Evolutionary conservation across 2,113 vertebrate genomes (phyloP).

Genomic region (Centropristis striata): DNA sequence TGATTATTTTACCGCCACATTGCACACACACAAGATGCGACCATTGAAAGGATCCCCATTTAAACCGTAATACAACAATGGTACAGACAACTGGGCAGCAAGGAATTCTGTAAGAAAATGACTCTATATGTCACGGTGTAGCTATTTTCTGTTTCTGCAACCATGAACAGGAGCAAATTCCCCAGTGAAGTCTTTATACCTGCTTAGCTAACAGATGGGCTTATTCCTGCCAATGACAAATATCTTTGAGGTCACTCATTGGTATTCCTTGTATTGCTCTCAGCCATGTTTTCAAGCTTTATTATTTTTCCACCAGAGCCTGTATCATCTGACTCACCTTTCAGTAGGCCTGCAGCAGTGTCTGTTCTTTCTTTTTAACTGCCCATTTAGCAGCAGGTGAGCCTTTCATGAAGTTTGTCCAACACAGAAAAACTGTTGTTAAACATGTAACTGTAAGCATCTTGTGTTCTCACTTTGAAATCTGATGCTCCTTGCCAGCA

Average conservation of each 20-base stretch:
- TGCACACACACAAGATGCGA: conserved; percentile 53
- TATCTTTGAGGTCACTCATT: conserved; percentile 70
- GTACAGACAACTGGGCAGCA: conserved; percentile 34
- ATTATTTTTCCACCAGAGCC: conserved; percentile 25
- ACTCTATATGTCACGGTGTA: conserved; percentile 28
- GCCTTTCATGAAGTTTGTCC: conserved; percentile 22
- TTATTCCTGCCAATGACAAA: conserved; percentile 63
- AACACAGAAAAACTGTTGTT: background rate
- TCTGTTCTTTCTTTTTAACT: conserved; percentile 44
- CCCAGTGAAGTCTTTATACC: conserved; percentile 36
- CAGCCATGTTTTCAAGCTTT: conserved; percentile 49
- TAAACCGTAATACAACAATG: conserved; percentile 47
- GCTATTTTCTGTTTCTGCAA: conserved; percentile 41
- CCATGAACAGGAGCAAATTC: conserved; percentile 41
- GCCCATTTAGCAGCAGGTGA: conserved; percentile 28
- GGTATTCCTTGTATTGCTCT: conserved; percentile 67
- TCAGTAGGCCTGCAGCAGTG: conserved; percentile 31
- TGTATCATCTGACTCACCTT: conserved; percentile 47
- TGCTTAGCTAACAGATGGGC: conserved; percentile 63
- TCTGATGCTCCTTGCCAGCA: background rate
- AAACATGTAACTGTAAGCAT: background rate
- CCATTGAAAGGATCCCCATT: conserved; percentile 40
- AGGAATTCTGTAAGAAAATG: conserved; percentile 45
- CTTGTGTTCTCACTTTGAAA: background rate
- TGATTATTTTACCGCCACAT: conserved; percentile 70